Conservation (phyloP, 2,113 vertebrate species). For the Naja naja region DNA sequence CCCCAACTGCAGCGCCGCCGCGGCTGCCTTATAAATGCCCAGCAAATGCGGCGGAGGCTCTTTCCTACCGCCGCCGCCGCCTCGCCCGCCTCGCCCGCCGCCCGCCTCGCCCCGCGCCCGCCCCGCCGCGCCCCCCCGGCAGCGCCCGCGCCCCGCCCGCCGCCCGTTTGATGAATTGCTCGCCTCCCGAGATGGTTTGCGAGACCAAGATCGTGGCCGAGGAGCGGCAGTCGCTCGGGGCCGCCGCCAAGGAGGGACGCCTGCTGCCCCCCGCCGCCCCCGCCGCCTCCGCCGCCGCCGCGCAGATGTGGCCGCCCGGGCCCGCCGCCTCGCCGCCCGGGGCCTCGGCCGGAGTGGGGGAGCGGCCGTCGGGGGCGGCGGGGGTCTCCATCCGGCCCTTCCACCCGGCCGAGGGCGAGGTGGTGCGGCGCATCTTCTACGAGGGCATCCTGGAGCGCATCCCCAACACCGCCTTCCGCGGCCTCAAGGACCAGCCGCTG, state of each 20-base stretch:
- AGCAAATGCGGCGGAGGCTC: slow-evolving; percentile 77
- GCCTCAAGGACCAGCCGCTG: slow-evolving; percentile 84
- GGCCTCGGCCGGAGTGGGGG: slow-evolving; percentile 51
- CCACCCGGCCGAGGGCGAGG: slow-evolving; percentile 82
- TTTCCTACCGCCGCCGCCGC: slow-evolving; percentile 73
- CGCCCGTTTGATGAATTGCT: slow-evolving; percentile 94
- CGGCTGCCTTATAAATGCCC: slow-evolving; percentile 84
- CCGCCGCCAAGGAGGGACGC: slow-evolving; percentile 77
- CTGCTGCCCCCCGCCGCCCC: no score
- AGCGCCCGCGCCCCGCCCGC: slow-evolving; percentile 39
- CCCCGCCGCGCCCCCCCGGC: not conserved
- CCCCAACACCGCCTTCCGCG: slow-evolving; percentile 91
- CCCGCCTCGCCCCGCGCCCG: not conserved
- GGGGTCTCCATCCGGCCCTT: slow-evolving; percentile 81
- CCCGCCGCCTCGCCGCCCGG: slow-evolving; percentile 55
- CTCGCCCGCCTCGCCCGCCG: slow-evolving; percentile 21
- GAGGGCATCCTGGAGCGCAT: slow-evolving; percentile 95
- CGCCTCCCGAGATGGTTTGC: slow-evolving; percentile 97
- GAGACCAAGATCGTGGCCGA: slow-evolving; percentile 97
- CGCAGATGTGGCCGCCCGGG: slow-evolving; percentile 81
- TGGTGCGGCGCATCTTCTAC: slow-evolving; percentile 90
- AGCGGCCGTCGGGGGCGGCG: slow-evolving; percentile 67
- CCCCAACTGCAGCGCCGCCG: slow-evolving; percentile 74
- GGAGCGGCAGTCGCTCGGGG: slow-evolving; percentile 83
- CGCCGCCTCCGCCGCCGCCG: slow-evolving; percentile 56